These are phyloP conservation scores for Heterochromis multidens DNA, from an alignment of 2,113 vertebrate genomes.

Conservation along the genomic window DNA sequence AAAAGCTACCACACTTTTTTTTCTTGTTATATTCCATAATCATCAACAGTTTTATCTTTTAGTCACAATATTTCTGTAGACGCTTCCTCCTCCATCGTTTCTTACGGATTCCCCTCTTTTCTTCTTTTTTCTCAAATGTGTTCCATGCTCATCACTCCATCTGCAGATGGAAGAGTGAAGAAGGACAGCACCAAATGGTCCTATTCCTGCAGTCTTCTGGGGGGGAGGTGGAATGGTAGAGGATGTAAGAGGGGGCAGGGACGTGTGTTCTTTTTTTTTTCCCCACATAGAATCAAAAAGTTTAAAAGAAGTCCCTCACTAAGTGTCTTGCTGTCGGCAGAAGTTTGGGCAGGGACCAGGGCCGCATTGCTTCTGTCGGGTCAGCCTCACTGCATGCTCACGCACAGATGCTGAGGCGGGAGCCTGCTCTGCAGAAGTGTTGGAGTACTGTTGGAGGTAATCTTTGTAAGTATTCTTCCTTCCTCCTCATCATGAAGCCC, in stretches of 20 bases:
- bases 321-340: constrained; percentile 51
- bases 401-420: neutral
- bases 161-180: constrained; percentile 35
- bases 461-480: constrained; percentile 53
- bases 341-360: constrained; percentile 17
- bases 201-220: constrained; percentile 67
- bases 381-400: constrained; percentile 4
- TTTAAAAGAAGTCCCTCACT: constrained; percentile 35
- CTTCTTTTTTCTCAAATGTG: constrained; percentile 40
- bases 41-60: constrained; percentile 63
- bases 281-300: constrained; percentile 45
- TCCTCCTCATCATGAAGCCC: constrained; percentile 46
- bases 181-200: constrained; percentile 60
- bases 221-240: neutral
- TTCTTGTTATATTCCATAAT: constrained; percentile 69
- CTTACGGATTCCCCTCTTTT: constrained; percentile 25
- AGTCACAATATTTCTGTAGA: constrained; percentile 68
- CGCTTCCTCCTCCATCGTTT: constrained; percentile 48
- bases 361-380: neutral
- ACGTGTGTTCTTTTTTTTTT: constrained; percentile 7
- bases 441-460: constrained; percentile 47
- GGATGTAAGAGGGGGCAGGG: constrained; percentile 13
- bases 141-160: constrained; percentile 45
- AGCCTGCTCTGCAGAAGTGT: constrained; percentile 18
- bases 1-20: constrained; percentile 76